Evolutionary conservation across 2,113 vertebrate species (phyloP), one percentile per base, ranked within the genome.

Genomic region (Tychaedon coryphoeus): DNA sequence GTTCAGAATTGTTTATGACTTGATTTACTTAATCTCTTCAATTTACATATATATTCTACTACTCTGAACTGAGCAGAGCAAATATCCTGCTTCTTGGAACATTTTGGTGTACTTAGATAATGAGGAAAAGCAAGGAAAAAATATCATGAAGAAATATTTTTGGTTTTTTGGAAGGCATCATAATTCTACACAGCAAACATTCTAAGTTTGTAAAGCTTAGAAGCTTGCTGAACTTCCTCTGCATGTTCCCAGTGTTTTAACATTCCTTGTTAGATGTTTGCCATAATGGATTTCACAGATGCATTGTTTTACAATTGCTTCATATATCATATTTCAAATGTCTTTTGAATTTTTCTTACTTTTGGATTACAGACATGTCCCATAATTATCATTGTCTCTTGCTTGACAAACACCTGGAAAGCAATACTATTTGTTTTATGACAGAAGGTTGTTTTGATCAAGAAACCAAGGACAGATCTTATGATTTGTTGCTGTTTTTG

Each of bases 271-370:
- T 88, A 73, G 19, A 86, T 84, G 24, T 57, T 90, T 84, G 67
- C 48, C 76, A 9, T 78, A 94, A 91, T 80, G 64, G 29, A 53
- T 97, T 97, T 97, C 78, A 50, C 80, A 94, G 74, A 62, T 93
- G n/a, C 6, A 23, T 94, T 93, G 48, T 74, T 96, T 85, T 42
- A 34, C 34, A 73, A 70, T 70, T 90, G 14, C 33, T 92, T 91
- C 26, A 26, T 75, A 31, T 75, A 42, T 87, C 62, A 51, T 76
- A 47, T 93, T 94, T 89, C 69, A 91, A 94, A 95, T 24, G 65
- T 90, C 48, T 93, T 91, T 88, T 96, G 33, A 71, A 13, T 61
- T 89, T 96, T 79, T 91, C 34, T 87, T 83, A 73, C 29, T 83
- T 58, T 75, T 51, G 54, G 65, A 73, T 83, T 80, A 33, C 19